phyloP scores from a whole-genome alignment of 2,888 invertebrate genomes.

The Nephrotoma flavescens region DNA sequence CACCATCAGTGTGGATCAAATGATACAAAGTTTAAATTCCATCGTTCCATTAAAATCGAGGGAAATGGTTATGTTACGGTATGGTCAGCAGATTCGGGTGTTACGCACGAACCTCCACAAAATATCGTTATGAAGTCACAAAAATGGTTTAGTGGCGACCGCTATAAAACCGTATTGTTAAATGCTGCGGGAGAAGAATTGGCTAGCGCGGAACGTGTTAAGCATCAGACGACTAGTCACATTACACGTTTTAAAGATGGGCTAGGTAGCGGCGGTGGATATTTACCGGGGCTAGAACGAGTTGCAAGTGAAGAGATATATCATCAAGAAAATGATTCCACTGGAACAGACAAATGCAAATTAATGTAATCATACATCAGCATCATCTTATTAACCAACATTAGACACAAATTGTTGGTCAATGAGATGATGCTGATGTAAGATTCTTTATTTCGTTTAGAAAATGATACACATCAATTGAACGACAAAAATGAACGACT shows the following conservation, averaged over 20 bases:
- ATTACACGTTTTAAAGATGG: conserved; percentile 44
- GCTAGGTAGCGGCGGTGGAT: conserved; percentile 18
- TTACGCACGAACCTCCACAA: conserved; percentile 73
- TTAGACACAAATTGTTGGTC: neutral
- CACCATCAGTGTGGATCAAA: conserved; percentile 62
- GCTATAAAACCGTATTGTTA: conserved; percentile 64
- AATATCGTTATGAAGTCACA: conserved; percentile 90
- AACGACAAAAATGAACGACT: too few relatives aligned
- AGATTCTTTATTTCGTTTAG: neutral
- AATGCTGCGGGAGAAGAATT: conserved; percentile 70
- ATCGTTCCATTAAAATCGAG: conserved; percentile 70
- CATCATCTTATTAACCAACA: neutral
- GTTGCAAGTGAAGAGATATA: conserved; percentile 23
- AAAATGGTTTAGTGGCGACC: conserved; percentile 75
- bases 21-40: conserved; percentile 86
- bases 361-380: neutral
- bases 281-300: neutral
- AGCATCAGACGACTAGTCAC: conserved; percentile 44
- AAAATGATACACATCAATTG: too few relatives aligned
- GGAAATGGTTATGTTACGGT: conserved; percentile 62
- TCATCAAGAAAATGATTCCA: conserved; percentile 21
- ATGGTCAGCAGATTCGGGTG: conserved; percentile 79
- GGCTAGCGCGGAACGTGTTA: conserved; percentile 49
- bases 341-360: neutral
- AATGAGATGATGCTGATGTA: neutral